Evolutionary conservation across 92 coral and sea anemone genomes (phyloP), one percentile per base, ranked within the genome.

Genomic region (Meandrina meandrites): DNA sequence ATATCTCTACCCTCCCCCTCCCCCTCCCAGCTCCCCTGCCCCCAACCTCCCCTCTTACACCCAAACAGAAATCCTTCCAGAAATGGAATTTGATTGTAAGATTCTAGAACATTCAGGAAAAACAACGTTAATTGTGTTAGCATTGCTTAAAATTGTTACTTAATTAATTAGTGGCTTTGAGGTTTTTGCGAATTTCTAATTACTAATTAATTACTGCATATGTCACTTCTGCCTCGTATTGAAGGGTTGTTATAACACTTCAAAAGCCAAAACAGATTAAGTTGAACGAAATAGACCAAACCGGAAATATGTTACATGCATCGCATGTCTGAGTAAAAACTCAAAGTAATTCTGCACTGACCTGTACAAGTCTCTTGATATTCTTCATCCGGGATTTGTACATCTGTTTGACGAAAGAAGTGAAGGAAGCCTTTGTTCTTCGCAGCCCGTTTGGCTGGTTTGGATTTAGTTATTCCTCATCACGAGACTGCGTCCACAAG

Each of bases 291-390:
- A 5, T 47, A 19, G 7, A 40, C 30, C 76, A 4, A 13, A 84
- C 81, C 77, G 81, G 88, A 84, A 84, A 84, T 76, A 27, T 31
- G 28, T 60, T 17, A 76, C 48, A 66, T 60, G 35, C 47, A 45
- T 76, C 9, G 60, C 74, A 84, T 57, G 48, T 19, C 66, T 45
- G 73, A 16, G 32, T 71, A 21, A 35, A 84, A 75, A 40, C 54
- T 14, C 34, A 57, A 84, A 53, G 8, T 3, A 31, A 16, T 54
- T 24, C 31, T 54, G 37, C 80, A 31, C 86, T 70, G 79, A 73
- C 78, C 79, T 71, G 79, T 70, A 22, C 10, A 71, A 70, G 50
- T 37, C 48, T 13, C n/a, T 7, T 34, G 27, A 50, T 3, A 64
- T 67, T 81, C 78, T 56, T 47, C 78, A 17, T 82, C 86, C 66